Base-by-base conservation (phyloP, 2,113 vertebrate genomes). In the Petrocephalus zakoni region DNA sequence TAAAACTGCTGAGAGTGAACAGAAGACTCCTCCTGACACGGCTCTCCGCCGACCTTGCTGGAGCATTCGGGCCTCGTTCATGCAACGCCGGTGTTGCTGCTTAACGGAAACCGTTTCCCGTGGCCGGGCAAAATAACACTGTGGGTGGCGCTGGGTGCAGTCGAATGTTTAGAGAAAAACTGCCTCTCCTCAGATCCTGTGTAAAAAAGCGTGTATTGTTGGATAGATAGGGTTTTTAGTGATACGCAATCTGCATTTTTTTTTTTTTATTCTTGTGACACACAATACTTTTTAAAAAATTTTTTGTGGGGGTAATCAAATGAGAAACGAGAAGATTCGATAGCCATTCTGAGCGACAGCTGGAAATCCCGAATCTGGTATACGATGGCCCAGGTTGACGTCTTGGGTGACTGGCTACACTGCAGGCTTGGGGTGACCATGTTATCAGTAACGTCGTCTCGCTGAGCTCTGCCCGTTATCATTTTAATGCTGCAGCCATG, bases 401-500 rank as follows among this genome's bases (percentile, higher is more conserved):
- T 96, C 94, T 93, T 92, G 88, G 91, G 88, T 21, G 89, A 94
- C 91, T 90, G 92, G 92, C 92, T 93, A 91, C 92, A 90, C 94
- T 90, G 72, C 22, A 22, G 90, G 87, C 89, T 89, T 91, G 81
- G 61, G 84, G 91, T 89, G 92, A 92, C 89, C 91, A 92, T 91
- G 92, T 94, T 93, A 93, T 91, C 90, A 47, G 87, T 88, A 86
- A 92, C 92, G 91, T 95, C 93, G 93, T 93, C 93, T 91, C 87
- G 22, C 90, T 89, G 91, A 90, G 91, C 87, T 85, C 88, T 22
- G 83, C 91, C 93, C 92, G 93, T 95, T 95, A 95, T 95, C 92
- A 89, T 92, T 85, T 90, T 90, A 91, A 75, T 82, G 78, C 91
- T 88, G 93, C 88, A 91, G 90, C 89, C 52, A 89, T 87, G 89